These are phyloP conservation scores for Darevskia nairensis DNA, from an alignment of 2,797 vertebrate species.

Conservation along the genomic window DNA sequence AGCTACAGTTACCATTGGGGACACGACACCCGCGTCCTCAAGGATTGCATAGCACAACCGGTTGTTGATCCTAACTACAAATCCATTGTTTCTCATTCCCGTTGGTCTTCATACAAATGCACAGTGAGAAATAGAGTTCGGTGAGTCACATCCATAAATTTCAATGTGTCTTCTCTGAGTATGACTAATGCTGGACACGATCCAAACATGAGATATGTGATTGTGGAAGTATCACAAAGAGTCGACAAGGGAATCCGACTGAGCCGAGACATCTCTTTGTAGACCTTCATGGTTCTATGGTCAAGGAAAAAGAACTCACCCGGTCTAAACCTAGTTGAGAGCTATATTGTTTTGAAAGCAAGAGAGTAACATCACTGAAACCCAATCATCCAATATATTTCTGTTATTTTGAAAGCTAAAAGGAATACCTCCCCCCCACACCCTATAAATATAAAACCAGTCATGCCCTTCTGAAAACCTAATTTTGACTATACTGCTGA, in stretches of 20 bases:
- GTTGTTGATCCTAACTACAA: neutral
- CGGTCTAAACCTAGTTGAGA: neutral
- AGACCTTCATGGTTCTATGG: neutral
- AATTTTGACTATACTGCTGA: constrained; percentile 39
- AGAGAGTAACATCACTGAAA: neutral
- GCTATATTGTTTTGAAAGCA: neutral
- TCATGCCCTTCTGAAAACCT: constrained; percentile 35
- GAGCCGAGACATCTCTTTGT: neutral
- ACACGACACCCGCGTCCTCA: too few relatives aligned
- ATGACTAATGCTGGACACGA: too few relatives aligned
- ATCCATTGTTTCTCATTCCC: neutral
- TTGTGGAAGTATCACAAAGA: neutral
- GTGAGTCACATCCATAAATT: too few relatives aligned
- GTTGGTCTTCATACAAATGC: neutral
- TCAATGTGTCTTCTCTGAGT: too few relatives aligned
- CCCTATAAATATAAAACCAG: constrained; percentile 36
- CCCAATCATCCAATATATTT: constrained; percentile 23
- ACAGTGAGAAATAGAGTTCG: neutral
- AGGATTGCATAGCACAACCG: neutral
- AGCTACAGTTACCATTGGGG: too few relatives aligned
- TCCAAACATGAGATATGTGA: neutral
- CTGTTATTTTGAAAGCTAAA: neutral
- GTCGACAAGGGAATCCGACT: neutral
- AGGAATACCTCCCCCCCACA: constrained; percentile 14
- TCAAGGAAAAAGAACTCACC: neutral